phyloP scores from a whole-genome alignment of 2,888 invertebrate species.

The Archaeoteleia sp. region DNA sequence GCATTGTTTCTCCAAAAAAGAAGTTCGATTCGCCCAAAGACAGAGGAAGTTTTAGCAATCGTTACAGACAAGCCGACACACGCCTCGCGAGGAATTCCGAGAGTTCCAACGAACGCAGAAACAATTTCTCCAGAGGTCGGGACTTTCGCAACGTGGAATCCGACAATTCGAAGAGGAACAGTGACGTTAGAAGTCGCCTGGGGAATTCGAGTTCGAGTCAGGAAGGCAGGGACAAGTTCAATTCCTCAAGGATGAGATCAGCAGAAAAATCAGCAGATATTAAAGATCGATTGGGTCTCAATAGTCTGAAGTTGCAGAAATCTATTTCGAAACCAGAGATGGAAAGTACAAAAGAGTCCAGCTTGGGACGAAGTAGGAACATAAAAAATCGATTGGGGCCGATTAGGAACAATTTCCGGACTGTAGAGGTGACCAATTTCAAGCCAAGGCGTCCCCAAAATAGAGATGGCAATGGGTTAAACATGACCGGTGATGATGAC shows the following conservation, averaged over 20 bases:
- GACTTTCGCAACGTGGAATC: slow-evolving; percentile 39
- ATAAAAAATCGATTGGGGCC: slow-evolving; percentile 69
- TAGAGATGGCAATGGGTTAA: slow-evolving; percentile 80
- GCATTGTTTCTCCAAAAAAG: slow-evolving; percentile 60
- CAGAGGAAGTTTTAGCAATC: slow-evolving; percentile 32
- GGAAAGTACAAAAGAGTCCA: no score
- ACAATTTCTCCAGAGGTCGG: slow-evolving; percentile 41
- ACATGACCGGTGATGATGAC: slow-evolving; percentile 78
- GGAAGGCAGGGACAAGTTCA: slow-evolving; percentile 9
- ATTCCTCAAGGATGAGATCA: background rate
- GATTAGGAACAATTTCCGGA: slow-evolving; percentile 53
- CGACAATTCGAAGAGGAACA: slow-evolving; percentile 39
- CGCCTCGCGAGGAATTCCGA: slow-evolving; percentile 42
- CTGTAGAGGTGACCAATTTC: slow-evolving; percentile 13
- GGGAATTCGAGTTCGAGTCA: slow-evolving; percentile 14
- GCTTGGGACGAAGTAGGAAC: slow-evolving; percentile 19
- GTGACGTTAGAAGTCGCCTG: slow-evolving; percentile 40
- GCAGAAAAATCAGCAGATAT: slow-evolving; percentile 18
- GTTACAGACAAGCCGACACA: slow-evolving; percentile 47
- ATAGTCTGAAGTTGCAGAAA: slow-evolving; percentile 6
- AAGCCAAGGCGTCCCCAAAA: slow-evolving; percentile 26
- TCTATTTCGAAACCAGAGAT: slow-evolving; percentile 10
- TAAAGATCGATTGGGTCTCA: slow-evolving; percentile 26
- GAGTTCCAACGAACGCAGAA: slow-evolving; percentile 52
- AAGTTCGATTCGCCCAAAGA: slow-evolving; percentile 62